Evolutionary conservation across 2,797 vertebrate species (phyloP).

Genomic region (Sebastes matsubarae): DNA sequence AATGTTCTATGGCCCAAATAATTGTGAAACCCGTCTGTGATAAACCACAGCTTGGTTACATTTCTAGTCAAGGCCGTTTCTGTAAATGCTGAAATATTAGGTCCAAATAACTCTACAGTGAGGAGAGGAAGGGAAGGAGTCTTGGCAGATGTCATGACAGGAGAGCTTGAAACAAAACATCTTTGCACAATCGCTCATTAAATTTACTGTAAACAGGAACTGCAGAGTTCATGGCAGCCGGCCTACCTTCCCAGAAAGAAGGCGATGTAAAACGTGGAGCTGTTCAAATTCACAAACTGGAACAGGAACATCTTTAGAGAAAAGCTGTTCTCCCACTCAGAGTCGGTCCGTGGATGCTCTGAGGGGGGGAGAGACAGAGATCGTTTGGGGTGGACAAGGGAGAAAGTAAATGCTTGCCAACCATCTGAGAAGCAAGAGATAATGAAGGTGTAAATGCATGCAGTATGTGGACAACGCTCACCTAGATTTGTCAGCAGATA

Average conservation of each 20-base stretch:
- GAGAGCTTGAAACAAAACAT: constrained; percentile 39
- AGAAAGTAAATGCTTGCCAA: constrained; percentile 19
- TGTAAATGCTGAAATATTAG: constrained; percentile 14
- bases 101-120: neutral
- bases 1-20: too few species aligned
- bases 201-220: constrained; percentile 41
- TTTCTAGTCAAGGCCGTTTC: constrained; percentile 9
- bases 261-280: constrained; percentile 98
- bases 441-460: constrained; percentile 2
- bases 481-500: constrained; percentile 97
- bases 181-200: constrained; percentile 32
- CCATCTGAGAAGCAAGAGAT: constrained; percentile 6
- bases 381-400: constrained; percentile 6
- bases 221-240: constrained; percentile 20
- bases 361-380: constrained; percentile 14
- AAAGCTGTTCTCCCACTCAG: constrained; percentile 99
- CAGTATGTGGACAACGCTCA: constrained; percentile 73
- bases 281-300: constrained; percentile 99
- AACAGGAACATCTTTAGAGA: constrained; percentile 99
- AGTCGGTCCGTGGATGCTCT: constrained; percentile 98
- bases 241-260: constrained; percentile 97
- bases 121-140: constrained; percentile 4
- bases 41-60: constrained; percentile 16
- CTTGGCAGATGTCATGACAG: constrained; percentile 33
- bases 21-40: neutral